Conservation (phyloP, 1,140 invertebrate genomes). For the Drosophila orena region DNA sequence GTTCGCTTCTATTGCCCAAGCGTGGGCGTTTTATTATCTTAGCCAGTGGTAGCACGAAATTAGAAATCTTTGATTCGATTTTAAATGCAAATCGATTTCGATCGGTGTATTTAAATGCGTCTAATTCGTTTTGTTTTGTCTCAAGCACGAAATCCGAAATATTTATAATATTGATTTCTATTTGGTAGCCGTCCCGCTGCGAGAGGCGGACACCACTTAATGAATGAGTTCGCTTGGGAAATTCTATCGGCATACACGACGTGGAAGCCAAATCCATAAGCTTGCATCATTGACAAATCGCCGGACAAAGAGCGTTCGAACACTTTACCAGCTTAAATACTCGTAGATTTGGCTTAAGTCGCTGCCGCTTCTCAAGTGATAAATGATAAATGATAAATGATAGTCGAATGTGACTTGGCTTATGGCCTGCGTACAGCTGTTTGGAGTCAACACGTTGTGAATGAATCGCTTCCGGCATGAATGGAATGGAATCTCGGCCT, state of each 20-base stretch:
- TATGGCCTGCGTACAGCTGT: conserved; percentile 71
- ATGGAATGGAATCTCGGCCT: conserved; percentile 33
- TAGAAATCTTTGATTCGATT: conserved; percentile 62
- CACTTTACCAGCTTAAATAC: conserved; percentile 52
- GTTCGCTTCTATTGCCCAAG: conserved; percentile 51
- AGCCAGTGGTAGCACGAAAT: conserved; percentile 52
- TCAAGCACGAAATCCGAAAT: conserved; percentile 31
- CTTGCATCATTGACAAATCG: conserved; percentile 76
- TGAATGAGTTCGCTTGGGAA: conserved; percentile 60
- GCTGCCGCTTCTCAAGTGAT: conserved; percentile 46
- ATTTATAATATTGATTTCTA: conserved; percentile 72
- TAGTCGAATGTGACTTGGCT: conserved; percentile 69
- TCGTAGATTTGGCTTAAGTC: conserved; percentile 53
- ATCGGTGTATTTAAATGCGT: conserved; percentile 73
- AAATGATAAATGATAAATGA: conserved; percentile 78
- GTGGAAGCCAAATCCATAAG: conserved; percentile 11
- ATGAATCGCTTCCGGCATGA: conserved; percentile 71
- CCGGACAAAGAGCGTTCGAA: conserved; percentile 50
- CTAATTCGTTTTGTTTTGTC: conserved; percentile 61
- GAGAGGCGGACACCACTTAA: conserved; percentile 56
- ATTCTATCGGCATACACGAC: conserved; percentile 51
- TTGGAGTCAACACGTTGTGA: conserved; percentile 69
- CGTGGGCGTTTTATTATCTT: conserved; percentile 56
- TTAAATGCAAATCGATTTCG: conserved; percentile 75
- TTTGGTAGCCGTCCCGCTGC: conserved; percentile 57